These are phyloP conservation scores for Urocynchramus pylzowi DNA, from an alignment of 2,113 vertebrate genomes.

Conservation along the genomic window DNA sequence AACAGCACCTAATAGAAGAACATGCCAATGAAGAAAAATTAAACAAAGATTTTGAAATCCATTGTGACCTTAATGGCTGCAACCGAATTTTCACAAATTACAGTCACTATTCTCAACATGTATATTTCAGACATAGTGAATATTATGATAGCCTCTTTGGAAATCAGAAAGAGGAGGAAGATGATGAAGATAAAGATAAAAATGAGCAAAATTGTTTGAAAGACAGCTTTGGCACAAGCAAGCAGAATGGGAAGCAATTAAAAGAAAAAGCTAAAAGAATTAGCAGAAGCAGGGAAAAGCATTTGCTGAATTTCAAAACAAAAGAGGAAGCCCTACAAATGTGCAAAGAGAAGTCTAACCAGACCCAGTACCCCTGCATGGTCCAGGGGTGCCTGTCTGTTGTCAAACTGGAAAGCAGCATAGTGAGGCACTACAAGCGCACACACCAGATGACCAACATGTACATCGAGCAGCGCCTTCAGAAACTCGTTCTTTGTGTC, in stretches of 20 bases:
- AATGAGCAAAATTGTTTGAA: constrained; percentile 15
- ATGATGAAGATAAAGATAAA: constrained; percentile 50
- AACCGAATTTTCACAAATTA: constrained; percentile 81
- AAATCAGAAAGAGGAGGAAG: constrained; percentile 67
- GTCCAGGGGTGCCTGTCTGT: constrained; percentile 90
- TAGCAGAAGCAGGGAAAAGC: constrained; percentile 67
- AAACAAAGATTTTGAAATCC: constrained; percentile 79
- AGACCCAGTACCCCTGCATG: constrained; percentile 91
- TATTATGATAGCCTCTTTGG: constrained; percentile 80
- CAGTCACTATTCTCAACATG: constrained; percentile 84
- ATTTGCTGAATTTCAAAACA: constrained; percentile 73
- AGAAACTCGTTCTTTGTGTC: constrained; percentile 79
- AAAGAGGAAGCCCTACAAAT: constrained; percentile 91
- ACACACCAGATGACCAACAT: constrained; percentile 80
- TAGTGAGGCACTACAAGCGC: constrained; percentile 86
- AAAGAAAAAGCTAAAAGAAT: constrained; percentile 65
- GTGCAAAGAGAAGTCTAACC: constrained; percentile 86
- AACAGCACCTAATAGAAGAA: constrained; percentile 81
- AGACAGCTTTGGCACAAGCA: constrained; percentile 4
- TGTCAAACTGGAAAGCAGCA: constrained; percentile 82
- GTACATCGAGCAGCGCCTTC: constrained; percentile 71
- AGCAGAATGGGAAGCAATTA: constrained; percentile 57
- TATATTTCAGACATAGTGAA: constrained; percentile 83
- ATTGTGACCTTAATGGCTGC: constrained; percentile 88
- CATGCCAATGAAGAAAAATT: constrained; percentile 73